Base-by-base conservation (phyloP, 2,888 invertebrate species). In the Epirrita christyi region DNA sequence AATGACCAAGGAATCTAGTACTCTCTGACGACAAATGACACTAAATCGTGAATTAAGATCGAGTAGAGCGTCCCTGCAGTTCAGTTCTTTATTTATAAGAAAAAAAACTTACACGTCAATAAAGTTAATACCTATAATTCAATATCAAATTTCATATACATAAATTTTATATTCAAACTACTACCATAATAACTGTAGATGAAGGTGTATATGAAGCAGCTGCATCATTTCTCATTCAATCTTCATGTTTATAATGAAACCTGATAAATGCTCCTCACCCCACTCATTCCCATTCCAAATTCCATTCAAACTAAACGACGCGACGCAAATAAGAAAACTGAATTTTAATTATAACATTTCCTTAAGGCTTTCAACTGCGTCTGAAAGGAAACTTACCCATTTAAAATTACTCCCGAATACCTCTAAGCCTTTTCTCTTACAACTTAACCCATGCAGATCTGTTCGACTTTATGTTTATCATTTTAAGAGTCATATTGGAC, bases 301-400 rank as follows among this genome's bases (percentile, higher is more conserved):
- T 6, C 43, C 55, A 65, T 63, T 63, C 56, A 55, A 53, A 63
- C 28, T 47, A 49, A 55, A 45, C 64, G 49, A 49, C n/a, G 56
- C 59, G 50, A 56, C 46, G 50, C 63, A 68, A 71, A 66, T 57
- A 66, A 58, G 59, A 55, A 56, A 70, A 71, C 66, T 69, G 61
- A 71, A 72, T 76, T 76, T 78, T 75, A 81, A 78, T 83, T 81
- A 80, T 76, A 78, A 73, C 73, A 74, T 76, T 79, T 75, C 70
- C 76, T 71, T 72, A 67, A 63, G 68, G 29, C 66, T 66, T 64
- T 65, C 56, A 61, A 64, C 67, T 74, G 71, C 73, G 65, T 71
- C 69, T 71, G 62, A 59, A 68, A 71, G 73, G 62, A 64, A 68
- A 82, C 75, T 80, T 81, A 79, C 68, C 72, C 76, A 74, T 83